Evolutionary conservation across 2,888 invertebrate genomes (phyloP), one percentile per base, ranked within the genome.

Genomic region (Melanophora roralis): DNA sequence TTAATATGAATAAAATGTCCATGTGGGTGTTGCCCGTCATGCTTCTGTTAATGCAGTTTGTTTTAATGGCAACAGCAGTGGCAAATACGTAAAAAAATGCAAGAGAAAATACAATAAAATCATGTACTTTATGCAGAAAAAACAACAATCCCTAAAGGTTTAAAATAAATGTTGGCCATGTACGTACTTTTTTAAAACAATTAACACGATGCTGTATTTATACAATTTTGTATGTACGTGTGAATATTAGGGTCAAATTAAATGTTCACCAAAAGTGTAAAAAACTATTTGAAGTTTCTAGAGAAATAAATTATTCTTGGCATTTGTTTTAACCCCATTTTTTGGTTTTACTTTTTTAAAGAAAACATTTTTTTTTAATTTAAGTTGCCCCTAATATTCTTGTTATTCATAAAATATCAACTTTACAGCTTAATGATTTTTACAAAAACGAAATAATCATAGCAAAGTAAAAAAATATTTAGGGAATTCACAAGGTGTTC

Each of bases 21-120:
- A 62, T 77, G 76, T 77, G 76, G 76, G 76, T 77, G 76, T 77
- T 65, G 62, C 76, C 64, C 49, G 69, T 77, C 76, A 77, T 77
- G 76, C 76, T 77, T 77, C 57, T 57, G 69, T 64, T 64, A 77
- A 36, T 77, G 64, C 76, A 71, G 55, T 69, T 69, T 55, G 59
- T 55, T 75, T 75, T 75, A 74, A 74, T 74, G 65, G 73, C 73
- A 74, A 74, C 67, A 65, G 76, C 76, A 64, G 64, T 64, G 64
- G 76, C 75, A 47, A 68, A 34, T 72, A 72, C 62, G 45, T 72
- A 55, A 55, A 72, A 59, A 57, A 38, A 32, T 43, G 36, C 53
- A 23, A 21, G n/a, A 55, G 40, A 71, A 59, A 49, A 49, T 32
- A 51, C 21, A n/a, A n/a, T n/a, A 49, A 23, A 21, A 23, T 32